Evolutionary conservation across 2,113 vertebrate genomes (phyloP), one percentile per base, ranked within the genome.

Genomic region (Nothobranchius kuhntae): DNA sequence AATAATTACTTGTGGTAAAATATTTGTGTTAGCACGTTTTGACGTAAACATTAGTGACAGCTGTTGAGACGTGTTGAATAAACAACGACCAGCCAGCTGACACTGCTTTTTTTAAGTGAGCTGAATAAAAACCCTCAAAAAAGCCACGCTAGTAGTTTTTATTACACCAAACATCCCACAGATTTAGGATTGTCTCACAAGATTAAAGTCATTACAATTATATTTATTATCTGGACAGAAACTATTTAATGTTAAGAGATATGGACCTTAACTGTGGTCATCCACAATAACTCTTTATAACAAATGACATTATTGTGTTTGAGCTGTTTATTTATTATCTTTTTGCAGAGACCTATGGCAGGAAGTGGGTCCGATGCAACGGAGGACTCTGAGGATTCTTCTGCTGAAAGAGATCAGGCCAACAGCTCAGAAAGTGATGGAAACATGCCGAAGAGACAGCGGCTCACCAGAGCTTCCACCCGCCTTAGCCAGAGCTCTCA

Each of bases 341-440:
- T 35, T 11, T 91, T 82, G 80, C 82, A 98, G 96, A 96, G 97
- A 91, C 96, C 95, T 38, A 95, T 96, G 24, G 61, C 78, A 7
- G 97, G 96, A 59, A 99, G 98, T 72, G 97, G 96, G 89, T 98
- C 98, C 40, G 98, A 99, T 64, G 96, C 95, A 14, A 99, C 98
- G 0, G 98, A 98, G 91, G 98, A 99, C 90, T 99, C 98, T 0
- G 98, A 30, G 30, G 30, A 99, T 90, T 96, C 96, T 65, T 99
- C 98, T 21, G 97, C 95, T 62, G 98, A 99, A 45, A 94, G 96
- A 0, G 98, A 99, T 77, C 97, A 97, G 66, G 98, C 98, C 6
- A 96, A 99, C 88, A 97, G 98, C 82, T 98, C 97, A 0, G 96
- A 98, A 78, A 98, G 97, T 1, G 97, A 99, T 7, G 95, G 94